These are phyloP conservation scores for Anser cygnoides DNA, from an alignment of 2,113 vertebrate species.

Conservation along the genomic window DNA sequence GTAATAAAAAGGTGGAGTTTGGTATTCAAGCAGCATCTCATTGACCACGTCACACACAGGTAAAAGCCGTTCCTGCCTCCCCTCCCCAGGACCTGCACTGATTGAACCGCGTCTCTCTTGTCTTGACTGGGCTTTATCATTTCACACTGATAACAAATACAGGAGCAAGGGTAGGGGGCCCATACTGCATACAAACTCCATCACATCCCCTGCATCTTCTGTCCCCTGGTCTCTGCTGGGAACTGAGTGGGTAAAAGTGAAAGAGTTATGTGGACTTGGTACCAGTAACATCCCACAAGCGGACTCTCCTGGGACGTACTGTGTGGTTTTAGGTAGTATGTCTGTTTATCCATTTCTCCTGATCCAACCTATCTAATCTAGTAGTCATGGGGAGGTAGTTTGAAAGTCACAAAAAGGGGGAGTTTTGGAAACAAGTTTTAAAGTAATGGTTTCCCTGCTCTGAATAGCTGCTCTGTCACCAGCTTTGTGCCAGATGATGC, in stretches of 20 bases:
- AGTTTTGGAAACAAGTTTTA: neutral
- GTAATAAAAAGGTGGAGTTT: slow-evolving; percentile 91
- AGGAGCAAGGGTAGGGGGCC: neutral
- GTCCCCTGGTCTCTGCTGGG: neutral
- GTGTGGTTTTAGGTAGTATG: neutral
- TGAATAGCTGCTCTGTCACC: neutral
- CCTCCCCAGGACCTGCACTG: rapidly evolving
- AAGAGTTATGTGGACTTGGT: neutral
- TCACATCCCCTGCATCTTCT: rapidly evolving
- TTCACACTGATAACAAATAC: neutral
- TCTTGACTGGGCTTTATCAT: neutral
- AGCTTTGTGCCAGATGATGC: neutral
- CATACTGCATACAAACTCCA: rapidly evolving
- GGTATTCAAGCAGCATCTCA: slow-evolving; percentile 93
- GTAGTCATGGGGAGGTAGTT: neutral
- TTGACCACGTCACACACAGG: slow-evolving; percentile 89
- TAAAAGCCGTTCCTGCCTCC: slow-evolving; percentile 38
- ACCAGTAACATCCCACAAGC: too few relatives aligned
- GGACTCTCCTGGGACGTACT: rapidly evolving
- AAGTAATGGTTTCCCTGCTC: neutral
- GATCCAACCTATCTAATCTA: neutral
- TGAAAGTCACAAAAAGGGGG: neutral
- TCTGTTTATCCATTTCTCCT: neutral
- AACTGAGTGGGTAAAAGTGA: neutral
- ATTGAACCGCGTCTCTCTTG: neutral